Conservation (phyloP, 2,113 vertebrate genomes). For the Butorides virescens region DNA sequence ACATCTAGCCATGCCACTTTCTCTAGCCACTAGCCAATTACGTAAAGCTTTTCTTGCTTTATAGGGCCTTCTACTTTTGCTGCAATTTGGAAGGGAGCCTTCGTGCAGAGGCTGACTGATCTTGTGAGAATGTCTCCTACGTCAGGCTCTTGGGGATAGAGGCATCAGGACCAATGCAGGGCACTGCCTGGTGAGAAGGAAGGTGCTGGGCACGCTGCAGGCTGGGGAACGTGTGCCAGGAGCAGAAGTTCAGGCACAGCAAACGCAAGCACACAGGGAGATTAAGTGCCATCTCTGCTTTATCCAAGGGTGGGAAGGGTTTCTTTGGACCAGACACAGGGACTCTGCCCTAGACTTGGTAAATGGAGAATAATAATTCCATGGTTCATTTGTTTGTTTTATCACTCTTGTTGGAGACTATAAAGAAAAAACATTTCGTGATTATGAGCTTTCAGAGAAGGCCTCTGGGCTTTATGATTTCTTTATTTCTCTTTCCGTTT, state of each 20-base stretch:
- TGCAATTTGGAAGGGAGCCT: not conserved
- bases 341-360: not conserved
- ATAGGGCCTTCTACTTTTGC: not conserved
- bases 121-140: not conserved
- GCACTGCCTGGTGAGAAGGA: not conserved
- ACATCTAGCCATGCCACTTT: not conserved
- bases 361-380: not conserved
- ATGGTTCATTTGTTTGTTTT: not conserved
- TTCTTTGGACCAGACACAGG: not conserved
- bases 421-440: fast-evolving
- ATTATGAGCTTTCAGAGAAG: not conserved
- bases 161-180: not conserved
- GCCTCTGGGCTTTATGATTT: not conserved
- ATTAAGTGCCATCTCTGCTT: not conserved
- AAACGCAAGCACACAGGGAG: not conserved
- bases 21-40: not conserved
- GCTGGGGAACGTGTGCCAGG: not conserved
- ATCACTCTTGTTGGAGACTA: not conserved
- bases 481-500: not conserved
- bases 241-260: not conserved
- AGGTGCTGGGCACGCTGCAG: not conserved
- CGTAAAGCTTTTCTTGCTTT: not conserved
- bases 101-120: not conserved
- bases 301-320: not conserved
- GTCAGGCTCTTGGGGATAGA: not conserved